These are phyloP conservation scores for Darevskia nairensis DNA, from an alignment of 2,797 vertebrate species.

Conservation along the genomic window DNA sequence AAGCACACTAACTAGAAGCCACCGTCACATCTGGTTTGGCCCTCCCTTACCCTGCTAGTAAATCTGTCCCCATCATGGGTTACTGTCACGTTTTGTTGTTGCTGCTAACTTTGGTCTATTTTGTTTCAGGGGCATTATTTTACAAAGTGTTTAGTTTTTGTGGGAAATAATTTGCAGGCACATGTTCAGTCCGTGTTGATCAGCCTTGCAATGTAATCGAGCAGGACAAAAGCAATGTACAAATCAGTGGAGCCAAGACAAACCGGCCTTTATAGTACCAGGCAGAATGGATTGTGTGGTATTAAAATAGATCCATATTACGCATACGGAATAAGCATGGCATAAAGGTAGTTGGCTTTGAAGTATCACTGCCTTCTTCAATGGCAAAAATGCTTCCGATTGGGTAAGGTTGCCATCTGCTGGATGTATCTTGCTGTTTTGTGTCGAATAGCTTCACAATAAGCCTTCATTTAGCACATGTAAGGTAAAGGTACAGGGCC, in stretches of 20 bases:
- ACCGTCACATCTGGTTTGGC: neutral
- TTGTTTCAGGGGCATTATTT: neutral
- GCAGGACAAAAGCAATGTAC: neutral
- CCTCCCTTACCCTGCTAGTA: neutral
- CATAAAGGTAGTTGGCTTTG: neutral
- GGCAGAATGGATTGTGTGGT: neutral
- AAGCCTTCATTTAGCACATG: neutral
- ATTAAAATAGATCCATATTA: slow-evolving; percentile 17
- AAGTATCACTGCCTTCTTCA: neutral
- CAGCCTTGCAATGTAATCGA: neutral
- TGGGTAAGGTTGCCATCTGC: slow-evolving; percentile 49
- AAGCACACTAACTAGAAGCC: neutral
- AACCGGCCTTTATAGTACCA: neutral
- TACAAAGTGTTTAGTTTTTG: neutral
- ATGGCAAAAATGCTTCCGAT: neutral
- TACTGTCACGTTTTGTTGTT: neutral
- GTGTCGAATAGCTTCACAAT: neutral
- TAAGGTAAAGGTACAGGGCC: too few species aligned
- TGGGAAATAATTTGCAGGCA: neutral
- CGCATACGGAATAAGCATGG: neutral
- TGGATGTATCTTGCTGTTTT: slow-evolving; percentile 2
- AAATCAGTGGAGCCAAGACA: neutral
- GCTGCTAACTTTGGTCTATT: neutral
- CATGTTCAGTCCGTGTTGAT: neutral
- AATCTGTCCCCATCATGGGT: neutral